Conservation (phyloP, 2,888 invertebrate genomes). For the Melitaea athalia region DNA sequence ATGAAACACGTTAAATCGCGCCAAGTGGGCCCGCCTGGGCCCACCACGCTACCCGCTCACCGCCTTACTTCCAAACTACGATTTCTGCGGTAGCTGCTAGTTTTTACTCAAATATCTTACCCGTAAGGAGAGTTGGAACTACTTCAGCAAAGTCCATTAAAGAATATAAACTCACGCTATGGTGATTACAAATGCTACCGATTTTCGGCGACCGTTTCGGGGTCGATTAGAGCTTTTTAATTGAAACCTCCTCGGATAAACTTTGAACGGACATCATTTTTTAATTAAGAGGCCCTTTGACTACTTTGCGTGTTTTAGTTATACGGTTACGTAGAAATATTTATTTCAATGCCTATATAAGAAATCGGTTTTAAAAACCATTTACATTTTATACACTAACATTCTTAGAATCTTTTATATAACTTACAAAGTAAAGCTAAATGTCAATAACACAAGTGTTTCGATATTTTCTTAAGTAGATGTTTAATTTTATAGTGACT, state of each 20-base stretch:
- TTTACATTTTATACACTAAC: too few species aligned
- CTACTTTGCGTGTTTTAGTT: conserved; percentile 12
- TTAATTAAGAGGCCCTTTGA: conserved; percentile 28
- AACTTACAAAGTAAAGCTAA: conserved; percentile 3
- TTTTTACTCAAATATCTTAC: conserved; percentile 81
- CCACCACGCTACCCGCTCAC: conserved; percentile 41
- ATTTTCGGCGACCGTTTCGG: conserved; percentile 72
- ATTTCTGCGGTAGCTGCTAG: conserved; percentile 75
- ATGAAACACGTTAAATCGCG: conserved; percentile 81
- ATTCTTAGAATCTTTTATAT: background rate
- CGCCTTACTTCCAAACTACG: conserved; percentile 76
- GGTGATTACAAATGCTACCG: conserved; percentile 76
- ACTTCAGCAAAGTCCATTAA: conserved; percentile 80
- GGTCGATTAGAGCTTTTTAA: conserved; percentile 73
- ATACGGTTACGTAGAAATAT: background rate
- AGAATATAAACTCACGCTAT: conserved; percentile 76
- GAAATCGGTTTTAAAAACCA: background rate
- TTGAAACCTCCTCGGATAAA: conserved; percentile 63
- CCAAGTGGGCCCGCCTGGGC: conserved; percentile 66
- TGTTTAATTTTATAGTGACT: conserved; percentile 20
- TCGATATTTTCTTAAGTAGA: conserved; percentile 19
- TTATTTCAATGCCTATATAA: background rate
- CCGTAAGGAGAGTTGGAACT: conserved; percentile 80
- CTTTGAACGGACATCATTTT: conserved; percentile 48
- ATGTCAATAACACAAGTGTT: background rate